These are phyloP conservation scores for Thamnophis sirtalis DNA, from an alignment of 2,113 vertebrate species.

Conservation along the genomic window DNA sequence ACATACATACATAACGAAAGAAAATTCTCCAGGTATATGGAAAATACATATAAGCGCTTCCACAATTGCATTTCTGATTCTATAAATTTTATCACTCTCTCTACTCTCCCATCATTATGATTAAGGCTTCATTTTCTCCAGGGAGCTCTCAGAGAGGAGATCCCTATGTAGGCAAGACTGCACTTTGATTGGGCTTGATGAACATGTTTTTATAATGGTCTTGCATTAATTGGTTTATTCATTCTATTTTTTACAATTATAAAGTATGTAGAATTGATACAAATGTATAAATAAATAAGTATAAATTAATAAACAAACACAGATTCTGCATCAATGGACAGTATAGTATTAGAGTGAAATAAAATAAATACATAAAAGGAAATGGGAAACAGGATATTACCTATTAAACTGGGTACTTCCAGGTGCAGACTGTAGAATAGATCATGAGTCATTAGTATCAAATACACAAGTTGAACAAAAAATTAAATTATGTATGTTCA, in stretches of 20 bases:
- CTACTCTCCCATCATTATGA: neutral
- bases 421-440: neutral
- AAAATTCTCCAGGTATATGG: neutral
- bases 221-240: neutral
- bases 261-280: neutral
- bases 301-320: neutral
- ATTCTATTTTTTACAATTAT: neutral
- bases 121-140: neutral
- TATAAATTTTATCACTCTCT: neutral
- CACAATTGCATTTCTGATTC: neutral
- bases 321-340: neutral
- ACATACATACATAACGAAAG: neutral
- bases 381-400: neutral
- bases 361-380: neutral
- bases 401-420: neutral
- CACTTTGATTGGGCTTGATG: neutral
- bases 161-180: neutral
- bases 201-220: neutral
- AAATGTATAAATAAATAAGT: neutral
- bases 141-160: neutral
- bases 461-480: neutral
- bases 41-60: neutral
- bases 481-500: neutral
- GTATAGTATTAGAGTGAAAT: neutral
- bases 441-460: neutral